Evolutionary conservation across 1,140 invertebrate species (phyloP), one percentile per base, ranked within the genome.

Genomic region (Adoxophyes honmai): DNA sequence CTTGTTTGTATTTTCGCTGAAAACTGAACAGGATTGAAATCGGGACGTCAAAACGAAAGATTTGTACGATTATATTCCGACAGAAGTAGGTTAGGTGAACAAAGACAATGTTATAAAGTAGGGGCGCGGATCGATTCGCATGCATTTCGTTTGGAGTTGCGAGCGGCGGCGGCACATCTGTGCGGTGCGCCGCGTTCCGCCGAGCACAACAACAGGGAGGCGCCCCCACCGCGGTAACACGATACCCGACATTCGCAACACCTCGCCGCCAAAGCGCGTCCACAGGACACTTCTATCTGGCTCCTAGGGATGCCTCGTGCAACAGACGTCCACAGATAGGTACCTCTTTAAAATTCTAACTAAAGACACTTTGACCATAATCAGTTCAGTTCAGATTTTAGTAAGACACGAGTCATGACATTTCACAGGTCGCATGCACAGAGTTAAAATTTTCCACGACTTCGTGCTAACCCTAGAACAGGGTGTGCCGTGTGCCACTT

Each of bases 221-320:
- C 48, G 33, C 63, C 18, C 62, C 57, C 44, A 55, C 64, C 64
- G 53, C 63, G 52, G 63, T 65, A 73, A 62, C 68, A 70, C 77
- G 78, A 81, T 82, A 82, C 74, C 77, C 75, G 75, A 82, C 83
- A 78, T 78, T 82, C 75, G 70, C 70, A 82, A 86, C 84, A 87
- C 82, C 82, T 86, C 76, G 70, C 73, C 66, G 76, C 81, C 77
- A 73, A 76, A 80, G 72, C 77, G 76, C 64, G 70, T 68, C n/a
- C n/a, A n/a, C 64, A 77, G 69, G 75, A 69, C 73, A 75, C 78
- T 83, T 73, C 70, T 48, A 48, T 33, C 11, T 28, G 18, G 74
- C 57, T 38, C 21, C 9, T 60, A 84, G 78, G 83, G 81, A 54
- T 81, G 75, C 15, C 55, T n/a, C n/a, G n/a, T n/a, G n/a, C n/a